These are phyloP conservation scores for Sitobion miscanthi DNA, from an alignment of 1,140 invertebrate genomes.

Conservation along the genomic window DNA sequence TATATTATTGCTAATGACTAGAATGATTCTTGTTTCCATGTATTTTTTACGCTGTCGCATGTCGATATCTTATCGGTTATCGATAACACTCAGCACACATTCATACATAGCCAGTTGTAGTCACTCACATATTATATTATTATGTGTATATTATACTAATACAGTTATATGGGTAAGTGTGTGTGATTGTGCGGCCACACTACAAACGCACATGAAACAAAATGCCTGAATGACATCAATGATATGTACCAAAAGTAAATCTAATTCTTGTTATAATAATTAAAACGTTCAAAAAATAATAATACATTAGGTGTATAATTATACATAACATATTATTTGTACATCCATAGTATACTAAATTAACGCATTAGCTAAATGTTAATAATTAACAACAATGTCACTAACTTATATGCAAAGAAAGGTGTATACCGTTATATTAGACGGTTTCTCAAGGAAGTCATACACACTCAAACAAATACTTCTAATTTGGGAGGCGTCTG, in stretches of 20 bases:
- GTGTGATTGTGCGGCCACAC: no score
- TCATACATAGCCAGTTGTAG: background rate
- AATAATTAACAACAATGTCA: background rate
- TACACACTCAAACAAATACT: background rate
- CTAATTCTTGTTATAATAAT: background rate
- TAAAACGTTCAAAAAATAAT: background rate
- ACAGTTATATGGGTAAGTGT: background rate
- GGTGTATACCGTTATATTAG: background rate
- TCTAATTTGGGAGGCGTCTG: background rate
- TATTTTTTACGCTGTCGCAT: background rate
- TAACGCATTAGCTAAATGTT: background rate
- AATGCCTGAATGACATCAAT: background rate
- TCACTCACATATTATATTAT: no score
- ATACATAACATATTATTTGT: background rate
- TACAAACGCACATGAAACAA: background rate
- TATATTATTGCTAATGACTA: background rate
- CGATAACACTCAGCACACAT: background rate
- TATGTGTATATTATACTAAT: background rate
- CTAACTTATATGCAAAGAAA: background rate
- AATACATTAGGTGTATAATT: background rate
- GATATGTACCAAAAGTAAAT: background rate
- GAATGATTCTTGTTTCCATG: background rate
- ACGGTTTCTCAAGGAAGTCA: background rate
- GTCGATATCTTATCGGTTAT: background rate
- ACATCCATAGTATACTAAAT: background rate